Conservation (phyloP, 2,113 vertebrate genomes). For the Mandrillus leucophaeus region DNA sequence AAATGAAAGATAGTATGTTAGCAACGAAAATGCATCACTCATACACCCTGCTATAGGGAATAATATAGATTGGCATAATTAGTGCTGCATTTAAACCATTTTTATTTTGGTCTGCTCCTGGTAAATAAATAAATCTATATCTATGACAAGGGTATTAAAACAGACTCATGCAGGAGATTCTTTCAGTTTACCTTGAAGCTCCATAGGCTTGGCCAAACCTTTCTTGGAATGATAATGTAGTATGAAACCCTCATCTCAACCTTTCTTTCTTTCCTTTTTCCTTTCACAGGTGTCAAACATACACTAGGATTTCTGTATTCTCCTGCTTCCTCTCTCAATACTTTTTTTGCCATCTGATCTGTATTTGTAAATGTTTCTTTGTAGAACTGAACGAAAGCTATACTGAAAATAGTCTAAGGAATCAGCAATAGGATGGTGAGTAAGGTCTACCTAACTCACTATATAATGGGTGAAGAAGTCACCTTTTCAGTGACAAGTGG, state of each 20-base stretch:
- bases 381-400: not conserved
- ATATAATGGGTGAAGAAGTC: not conserved
- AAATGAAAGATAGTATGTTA: not conserved
- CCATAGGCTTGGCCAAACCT: no score
- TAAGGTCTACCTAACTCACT: no score
- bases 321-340: not conserved
- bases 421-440: not conserved
- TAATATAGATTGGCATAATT: not conserved
- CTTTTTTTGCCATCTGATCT: not conserved
- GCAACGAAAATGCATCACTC: not conserved
- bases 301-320: not conserved
- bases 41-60: no score
- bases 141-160: not conserved
- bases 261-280: not conserved
- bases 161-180: not conserved
- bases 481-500: not conserved
- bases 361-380: not conserved
- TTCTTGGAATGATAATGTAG: not conserved
- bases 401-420: not conserved
- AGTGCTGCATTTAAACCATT: not conserved
- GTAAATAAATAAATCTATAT: not conserved
- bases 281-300: not conserved
- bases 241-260: not conserved
- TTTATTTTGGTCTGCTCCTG: not conserved
- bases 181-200: not conserved